A percentile compares a stretch with the other conserved stretches of the same genome.
These are phyloP conservation scores for Clistopyga incitator DNA, from an alignment of 2,888 invertebrate genomes.

Conservation along the genomic window DNA sequence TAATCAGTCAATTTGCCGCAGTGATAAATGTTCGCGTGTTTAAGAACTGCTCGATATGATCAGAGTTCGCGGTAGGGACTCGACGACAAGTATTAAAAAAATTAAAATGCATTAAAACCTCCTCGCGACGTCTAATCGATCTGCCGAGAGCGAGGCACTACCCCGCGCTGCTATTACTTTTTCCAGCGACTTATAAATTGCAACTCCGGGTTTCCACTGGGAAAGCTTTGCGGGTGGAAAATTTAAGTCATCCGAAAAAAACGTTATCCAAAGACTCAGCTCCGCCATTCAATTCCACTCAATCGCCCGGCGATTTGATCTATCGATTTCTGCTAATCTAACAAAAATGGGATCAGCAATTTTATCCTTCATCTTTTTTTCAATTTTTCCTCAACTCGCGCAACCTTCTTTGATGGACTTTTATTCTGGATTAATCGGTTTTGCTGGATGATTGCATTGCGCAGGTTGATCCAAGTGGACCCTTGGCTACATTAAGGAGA, in stretches of 20 bases:
- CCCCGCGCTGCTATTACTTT: not conserved
- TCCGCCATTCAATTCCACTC: no score
- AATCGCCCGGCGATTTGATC: no score
- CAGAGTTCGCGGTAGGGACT: not conserved
- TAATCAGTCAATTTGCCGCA: not conserved
- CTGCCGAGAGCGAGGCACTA: not conserved
- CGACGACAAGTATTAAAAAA: not conserved
- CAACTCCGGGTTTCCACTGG: not conserved
- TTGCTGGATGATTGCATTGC: slow-evolving; percentile 43
- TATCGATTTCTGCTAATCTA: no score
- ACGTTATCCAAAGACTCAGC: no score
- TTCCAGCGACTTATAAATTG: not conserved
- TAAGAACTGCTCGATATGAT: not conserved
- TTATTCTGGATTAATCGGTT: not conserved
- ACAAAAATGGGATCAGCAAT: no score
- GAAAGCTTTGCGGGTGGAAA: not conserved
- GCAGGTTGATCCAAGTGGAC: slow-evolving; percentile 93
- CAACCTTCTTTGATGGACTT: no score
- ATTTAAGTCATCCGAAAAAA: not conserved
- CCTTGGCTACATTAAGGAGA: slow-evolving; percentile 93
- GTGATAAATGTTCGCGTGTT: not conserved
- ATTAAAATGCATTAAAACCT: slow-evolving; percentile 1
- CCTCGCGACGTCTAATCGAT: not conserved
- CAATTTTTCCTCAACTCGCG: no score
- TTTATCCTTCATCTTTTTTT: no score